Conservation (phyloP, 92 coral and sea anemone species). For the Galaxea fascicularis region DNA sequence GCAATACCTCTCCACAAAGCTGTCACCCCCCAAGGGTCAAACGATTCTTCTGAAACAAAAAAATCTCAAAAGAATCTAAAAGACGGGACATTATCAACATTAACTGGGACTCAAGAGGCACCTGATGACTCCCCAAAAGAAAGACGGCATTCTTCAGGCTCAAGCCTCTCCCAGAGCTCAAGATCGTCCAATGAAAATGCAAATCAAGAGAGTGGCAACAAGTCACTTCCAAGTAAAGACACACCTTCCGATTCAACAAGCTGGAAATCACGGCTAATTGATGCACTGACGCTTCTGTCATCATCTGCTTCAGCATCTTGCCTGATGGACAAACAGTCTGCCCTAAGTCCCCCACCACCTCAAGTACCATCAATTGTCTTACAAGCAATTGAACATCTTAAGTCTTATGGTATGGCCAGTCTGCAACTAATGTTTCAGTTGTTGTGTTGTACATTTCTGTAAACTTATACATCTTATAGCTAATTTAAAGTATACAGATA, state of each 20-base stretch:
- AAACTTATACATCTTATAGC: too few relatives aligned
- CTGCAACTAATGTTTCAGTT: neutral
- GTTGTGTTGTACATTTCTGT: neutral
- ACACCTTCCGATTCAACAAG: slow-evolving; percentile 78
- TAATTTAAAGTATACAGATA: too few relatives aligned
- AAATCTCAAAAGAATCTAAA: slow-evolving; percentile 31
- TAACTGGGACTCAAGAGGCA: slow-evolving; percentile 55
- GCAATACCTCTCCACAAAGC: slow-evolving; percentile 89
- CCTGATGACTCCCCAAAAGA: slow-evolving; percentile 56
- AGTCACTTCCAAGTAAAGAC: slow-evolving; percentile 21
- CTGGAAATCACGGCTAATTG: slow-evolving; percentile 93
- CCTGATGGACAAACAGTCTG: slow-evolving; percentile 83
- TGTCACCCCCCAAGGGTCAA: slow-evolving; percentile 49
- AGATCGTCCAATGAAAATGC: slow-evolving; percentile 62
- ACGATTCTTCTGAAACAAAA: slow-evolving; percentile 21
- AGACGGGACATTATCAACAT: slow-evolving; percentile 42
- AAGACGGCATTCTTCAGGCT: slow-evolving; percentile 83
- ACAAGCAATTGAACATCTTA: slow-evolving; percentile 90
- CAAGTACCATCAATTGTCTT: slow-evolving; percentile 92
- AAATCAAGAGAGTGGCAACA: slow-evolving; percentile 46
- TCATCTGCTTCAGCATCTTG: slow-evolving; percentile 97
- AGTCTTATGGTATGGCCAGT: slow-evolving; percentile 82
- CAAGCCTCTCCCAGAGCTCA: slow-evolving; percentile 75
- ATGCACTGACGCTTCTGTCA: slow-evolving; percentile 90
- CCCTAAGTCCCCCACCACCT: slow-evolving; percentile 76